Percentiles rank a stretch among this genome's conserved stretches.
Conservation (phyloP, 2,888 invertebrate species). For the Pasiphila rectangulata region DNA sequence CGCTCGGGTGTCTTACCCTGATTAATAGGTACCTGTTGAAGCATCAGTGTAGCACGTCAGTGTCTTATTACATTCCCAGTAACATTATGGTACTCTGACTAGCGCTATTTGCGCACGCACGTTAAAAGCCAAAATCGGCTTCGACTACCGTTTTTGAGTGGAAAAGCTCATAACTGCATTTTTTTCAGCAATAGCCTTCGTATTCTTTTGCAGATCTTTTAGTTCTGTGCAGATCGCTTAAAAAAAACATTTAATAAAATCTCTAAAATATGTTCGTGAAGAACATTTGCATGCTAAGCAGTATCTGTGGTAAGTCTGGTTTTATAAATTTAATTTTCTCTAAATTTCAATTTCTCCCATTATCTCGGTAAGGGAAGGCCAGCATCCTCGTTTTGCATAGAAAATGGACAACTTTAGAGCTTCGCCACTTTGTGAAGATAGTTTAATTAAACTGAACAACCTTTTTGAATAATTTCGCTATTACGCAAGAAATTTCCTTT, state of each 20-base stretch:
- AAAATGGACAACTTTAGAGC: slow-evolving; percentile 50
- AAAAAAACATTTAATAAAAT: not conserved
- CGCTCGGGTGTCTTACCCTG: no score
- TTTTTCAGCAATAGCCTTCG: not conserved
- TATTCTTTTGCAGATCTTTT: not conserved
- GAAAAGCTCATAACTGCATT: slow-evolving; percentile 6
- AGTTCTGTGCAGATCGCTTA: no score
- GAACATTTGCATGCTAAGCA: not conserved
- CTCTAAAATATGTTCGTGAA: not conserved
- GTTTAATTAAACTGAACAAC: slow-evolving; percentile 37
- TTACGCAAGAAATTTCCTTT: not conserved
- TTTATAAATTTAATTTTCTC: no score
- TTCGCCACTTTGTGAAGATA: slow-evolving; percentile 51
- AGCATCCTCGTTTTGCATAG: slow-evolving; percentile 47
- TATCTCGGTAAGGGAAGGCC: no score
- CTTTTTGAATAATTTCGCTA: not conserved
- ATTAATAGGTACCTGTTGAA: no score
- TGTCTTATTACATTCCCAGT: no score
- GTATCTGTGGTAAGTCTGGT: not conserved
- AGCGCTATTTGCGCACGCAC: no score
- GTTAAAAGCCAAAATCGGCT: no score
- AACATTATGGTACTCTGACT: no score
- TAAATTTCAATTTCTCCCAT: not conserved
- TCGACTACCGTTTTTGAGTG: not conserved
- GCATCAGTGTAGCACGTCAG: no score